Evolutionary conservation across 2,888 invertebrate species (phyloP).

Genomic region (Drosophila conformis): DNA sequence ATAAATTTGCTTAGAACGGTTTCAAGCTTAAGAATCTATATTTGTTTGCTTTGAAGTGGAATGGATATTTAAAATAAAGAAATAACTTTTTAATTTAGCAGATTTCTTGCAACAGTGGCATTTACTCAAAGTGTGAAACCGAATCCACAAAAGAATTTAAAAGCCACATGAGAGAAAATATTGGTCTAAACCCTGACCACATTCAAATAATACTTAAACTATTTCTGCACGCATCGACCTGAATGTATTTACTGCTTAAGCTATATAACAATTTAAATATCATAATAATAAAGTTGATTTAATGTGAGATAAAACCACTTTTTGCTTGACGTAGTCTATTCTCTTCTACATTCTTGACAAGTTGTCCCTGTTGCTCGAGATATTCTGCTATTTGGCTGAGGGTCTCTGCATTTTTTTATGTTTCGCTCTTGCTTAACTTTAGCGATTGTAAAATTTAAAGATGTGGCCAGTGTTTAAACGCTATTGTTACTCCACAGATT

Average conservation of each 20-base stretch:
- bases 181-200: not conserved
- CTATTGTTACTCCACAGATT: constrained; percentile 37
- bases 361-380: not conserved
- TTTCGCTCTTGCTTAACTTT: not conserved
- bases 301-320: not conserved
- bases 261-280: not conserved
- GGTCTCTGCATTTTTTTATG: not conserved
- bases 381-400: not conserved
- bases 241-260: not conserved
- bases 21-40: not conserved
- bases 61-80: not conserved
- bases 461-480: constrained; percentile 36
- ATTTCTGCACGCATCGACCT: not conserved
- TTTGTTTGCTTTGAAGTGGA: not conserved
- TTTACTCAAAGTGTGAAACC: not conserved
- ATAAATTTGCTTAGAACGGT: not conserved
- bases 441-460: constrained; percentile 26
- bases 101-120: not conserved
- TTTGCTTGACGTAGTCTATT: not conserved
- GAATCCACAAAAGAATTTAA: not conserved
- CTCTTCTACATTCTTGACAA: not conserved
- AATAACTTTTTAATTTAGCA: not conserved
- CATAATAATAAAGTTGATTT: not conserved
- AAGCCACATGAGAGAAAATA: not conserved
- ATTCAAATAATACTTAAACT: not conserved